These are phyloP conservation scores for Leucophora obtusa DNA, from an alignment of 2,888 invertebrate species.

Conservation along the genomic window DNA sequence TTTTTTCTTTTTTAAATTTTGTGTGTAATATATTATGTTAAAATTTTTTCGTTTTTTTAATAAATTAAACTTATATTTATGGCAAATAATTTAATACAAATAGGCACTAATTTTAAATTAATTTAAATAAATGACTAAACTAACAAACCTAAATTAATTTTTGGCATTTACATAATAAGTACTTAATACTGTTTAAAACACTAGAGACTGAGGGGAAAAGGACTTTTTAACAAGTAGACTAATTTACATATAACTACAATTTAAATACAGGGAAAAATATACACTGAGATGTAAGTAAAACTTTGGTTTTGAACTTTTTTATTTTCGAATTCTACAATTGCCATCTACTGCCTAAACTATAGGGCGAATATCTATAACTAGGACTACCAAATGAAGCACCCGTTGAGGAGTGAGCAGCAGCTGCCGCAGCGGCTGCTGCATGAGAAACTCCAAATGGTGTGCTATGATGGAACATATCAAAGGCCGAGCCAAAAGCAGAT, in stretches of 20 bases:
- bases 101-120: slow-evolving; percentile 58
- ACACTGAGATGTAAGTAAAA: slow-evolving; percentile 19
- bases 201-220: slow-evolving; percentile 7
- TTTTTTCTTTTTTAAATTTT: slow-evolving; percentile 32
- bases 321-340: slow-evolving; percentile 70
- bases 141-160: slow-evolving; percentile 44
- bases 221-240: slow-evolving; percentile 7
- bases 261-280: slow-evolving; percentile 43
- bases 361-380: slow-evolving; percentile 78
- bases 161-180: slow-evolving; percentile 54
- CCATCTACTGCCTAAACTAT: slow-evolving; percentile 78
- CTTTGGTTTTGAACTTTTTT: slow-evolving; percentile 56
- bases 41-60: slow-evolving; percentile 40
- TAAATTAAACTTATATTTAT: slow-evolving; percentile 38
- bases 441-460: slow-evolving; percentile 77
- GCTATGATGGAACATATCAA: slow-evolving; percentile 79
- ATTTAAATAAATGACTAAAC: slow-evolving; percentile 45
- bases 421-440: slow-evolving; percentile 73
- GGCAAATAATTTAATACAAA: slow-evolving; percentile 54
- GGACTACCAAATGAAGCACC: slow-evolving; percentile 77
- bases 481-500: slow-evolving; percentile 75
- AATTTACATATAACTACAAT: slow-evolving; percentile 56
- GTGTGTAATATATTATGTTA: slow-evolving; percentile 41
- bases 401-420: slow-evolving; percentile 72
- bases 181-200: slow-evolving; percentile 58